phyloP scores from a whole-genome alignment of 2,888 invertebrate species.

The Cosmia pyralina region DNA sequence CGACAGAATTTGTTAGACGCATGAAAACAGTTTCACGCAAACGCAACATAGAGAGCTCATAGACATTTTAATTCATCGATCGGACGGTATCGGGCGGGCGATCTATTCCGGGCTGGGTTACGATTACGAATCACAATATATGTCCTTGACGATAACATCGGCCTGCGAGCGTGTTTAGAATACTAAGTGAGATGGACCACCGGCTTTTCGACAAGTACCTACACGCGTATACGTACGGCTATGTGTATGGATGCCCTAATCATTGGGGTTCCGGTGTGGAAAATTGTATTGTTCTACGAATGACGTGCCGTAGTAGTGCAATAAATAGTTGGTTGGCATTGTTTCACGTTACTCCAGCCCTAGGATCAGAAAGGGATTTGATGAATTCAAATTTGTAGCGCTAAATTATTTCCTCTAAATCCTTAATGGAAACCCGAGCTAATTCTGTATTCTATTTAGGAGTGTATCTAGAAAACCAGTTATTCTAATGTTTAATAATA shows the following conservation, averaged over 20 bases:
- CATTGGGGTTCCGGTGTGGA: conserved; percentile 66
- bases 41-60: conserved; percentile 67
- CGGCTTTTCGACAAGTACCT: conserved; percentile 74
- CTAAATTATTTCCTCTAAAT: conserved; percentile 1
- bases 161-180: conserved; percentile 78
- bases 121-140: conserved; percentile 85
- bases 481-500: conserved; percentile 58
- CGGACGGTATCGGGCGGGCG: conserved; percentile 77
- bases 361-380: not conserved
- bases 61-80: conserved; percentile 82
- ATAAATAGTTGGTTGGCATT: conserved; percentile 22
- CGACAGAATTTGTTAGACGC: conserved; percentile 72
- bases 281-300: conserved; percentile 68
- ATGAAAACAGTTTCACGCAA: conserved; percentile 78
- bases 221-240: conserved; percentile 53
- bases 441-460: conserved; percentile 31
- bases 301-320: conserved; percentile 34
- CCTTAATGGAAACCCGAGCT: conserved; percentile 19
- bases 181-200: conserved; percentile 86
- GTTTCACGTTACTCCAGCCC: conserved; percentile 13
- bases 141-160: conserved; percentile 86
- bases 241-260: conserved; percentile 57
- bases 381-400: not conserved
- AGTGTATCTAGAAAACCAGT: conserved; percentile 43
- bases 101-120: conserved; percentile 85